These are phyloP conservation scores for Zosterops pallidus DNA, from an alignment of 2,113 vertebrate species.

Conservation along the genomic window DNA sequence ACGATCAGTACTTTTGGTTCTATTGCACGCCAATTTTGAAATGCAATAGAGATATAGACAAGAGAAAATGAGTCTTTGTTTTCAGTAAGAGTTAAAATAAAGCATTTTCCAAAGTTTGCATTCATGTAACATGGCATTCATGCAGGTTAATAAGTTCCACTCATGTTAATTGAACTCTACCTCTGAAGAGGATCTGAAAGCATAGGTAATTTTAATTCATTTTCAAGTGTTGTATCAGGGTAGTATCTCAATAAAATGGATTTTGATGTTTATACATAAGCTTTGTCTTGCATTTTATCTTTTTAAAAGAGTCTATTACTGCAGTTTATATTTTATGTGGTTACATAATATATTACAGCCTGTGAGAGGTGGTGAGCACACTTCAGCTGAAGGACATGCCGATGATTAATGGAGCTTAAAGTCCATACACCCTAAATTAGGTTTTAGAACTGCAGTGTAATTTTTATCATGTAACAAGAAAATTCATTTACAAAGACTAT, in stretches of 20 bases:
- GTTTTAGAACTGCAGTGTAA: slow-evolving; percentile 43
- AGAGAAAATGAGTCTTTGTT: background rate
- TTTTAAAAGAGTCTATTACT: slow-evolving; percentile 8
- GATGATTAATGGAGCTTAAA: slow-evolving; percentile 55
- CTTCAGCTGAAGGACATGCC: slow-evolving; percentile 35
- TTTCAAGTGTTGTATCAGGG: slow-evolving; percentile 11
- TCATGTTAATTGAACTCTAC: background rate
- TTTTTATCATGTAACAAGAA: slow-evolving; percentile 64
- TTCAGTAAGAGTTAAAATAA: background rate
- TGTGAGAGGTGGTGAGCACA: background rate
- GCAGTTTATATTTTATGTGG: slow-evolving; percentile 33
- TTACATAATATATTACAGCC: slow-evolving; percentile 6
- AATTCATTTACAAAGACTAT: slow-evolving; percentile 57
- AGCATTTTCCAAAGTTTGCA: background rate
- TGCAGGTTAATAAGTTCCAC: background rate
- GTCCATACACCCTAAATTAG: slow-evolving; percentile 39
- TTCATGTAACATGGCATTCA: background rate
- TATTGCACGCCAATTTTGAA: background rate
- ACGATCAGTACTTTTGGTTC: background rate
- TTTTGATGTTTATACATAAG: background rate
- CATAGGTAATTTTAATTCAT: background rate
- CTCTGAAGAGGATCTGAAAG: background rate
- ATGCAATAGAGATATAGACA: background rate
- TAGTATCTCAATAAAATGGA: background rate
- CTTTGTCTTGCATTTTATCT: background rate